Evolutionary conservation across 2,113 vertebrate species (phyloP), one percentile per base, ranked within the genome.

Genomic region (Centrocercus urophasianus): DNA sequence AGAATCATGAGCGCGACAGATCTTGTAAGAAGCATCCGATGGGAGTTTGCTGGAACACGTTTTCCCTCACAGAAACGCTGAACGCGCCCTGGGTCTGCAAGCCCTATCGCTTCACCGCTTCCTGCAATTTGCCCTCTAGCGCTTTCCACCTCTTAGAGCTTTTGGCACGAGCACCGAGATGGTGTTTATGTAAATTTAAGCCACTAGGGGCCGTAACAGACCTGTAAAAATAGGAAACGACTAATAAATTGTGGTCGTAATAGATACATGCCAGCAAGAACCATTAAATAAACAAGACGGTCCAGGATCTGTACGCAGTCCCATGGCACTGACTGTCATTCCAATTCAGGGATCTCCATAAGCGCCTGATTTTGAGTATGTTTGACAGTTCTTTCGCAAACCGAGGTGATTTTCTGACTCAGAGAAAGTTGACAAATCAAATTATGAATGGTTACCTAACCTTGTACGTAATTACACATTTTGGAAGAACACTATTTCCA

Each of bases 201-300:
- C 93, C 95, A 88, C 93, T 95, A 89, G 93, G 54, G 94, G 94
- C 67, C 90, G 81, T 83, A 72, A 84, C 40, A 76, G 76, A 75
- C 83, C 85, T 67, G n/a, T 22, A 40, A 54, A 83, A 91, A 86
- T 63, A 34, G 57, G 88, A 90, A 71, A 71, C 28, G 1, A 76
- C 10, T 61, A 24, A 48, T 48, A 20, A 83, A 27, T 48, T 15
- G 27, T 25, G 20, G 40, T 65, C 45, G 0, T 28, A 72, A 13
- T 12, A 88, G 25, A 22, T 25, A 47, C 21, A 10, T 11, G 3
- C 17, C n/a, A 27, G 24, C 57, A 83, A 52, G 38, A 48, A 14
- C 8, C 38, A 52, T 73, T 79, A 57, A 67, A 43, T 71, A 73
- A 72, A 40, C 69, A 45, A 67, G 57, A 13, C 12, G 36, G 61